phyloP scores from a whole-genome alignment of 2,113 vertebrate species.

The Holacanthus passer region DNA sequence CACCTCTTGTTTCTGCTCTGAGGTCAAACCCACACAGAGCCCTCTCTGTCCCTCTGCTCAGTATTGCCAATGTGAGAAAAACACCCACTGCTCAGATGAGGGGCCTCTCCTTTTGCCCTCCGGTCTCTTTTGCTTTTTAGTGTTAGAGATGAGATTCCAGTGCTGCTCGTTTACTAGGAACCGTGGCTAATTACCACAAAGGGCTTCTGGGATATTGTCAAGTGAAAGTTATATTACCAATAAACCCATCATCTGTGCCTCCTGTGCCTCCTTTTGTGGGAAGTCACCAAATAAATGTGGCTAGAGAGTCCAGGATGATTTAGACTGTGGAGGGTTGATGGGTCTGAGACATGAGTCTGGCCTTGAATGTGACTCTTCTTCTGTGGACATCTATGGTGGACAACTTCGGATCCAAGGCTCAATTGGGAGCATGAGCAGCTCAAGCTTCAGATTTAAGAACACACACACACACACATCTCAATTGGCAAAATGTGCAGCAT shows the following conservation, averaged over 20 bases:
- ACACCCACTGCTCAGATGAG: neutral
- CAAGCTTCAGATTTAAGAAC: neutral
- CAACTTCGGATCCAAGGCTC: neutral
- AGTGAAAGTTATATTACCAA: slow-evolving; percentile 33
- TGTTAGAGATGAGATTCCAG: slow-evolving; percentile 12
- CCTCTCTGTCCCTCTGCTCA: slow-evolving; percentile 50
- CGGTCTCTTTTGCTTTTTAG: slow-evolving; percentile 14
- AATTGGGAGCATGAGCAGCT: neutral
- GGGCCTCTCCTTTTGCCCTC: slow-evolving; percentile 23
- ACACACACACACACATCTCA: neutral
- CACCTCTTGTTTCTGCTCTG: slow-evolving; percentile 47
- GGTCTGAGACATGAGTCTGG: neutral
- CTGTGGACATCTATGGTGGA: neutral
- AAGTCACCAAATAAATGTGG: slow-evolving; percentile 21
- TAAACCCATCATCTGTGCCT: slow-evolving; percentile 12
- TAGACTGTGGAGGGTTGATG: neutral
- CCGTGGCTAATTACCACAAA: slow-evolving; percentile 48
- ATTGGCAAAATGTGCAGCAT: too few species aligned
- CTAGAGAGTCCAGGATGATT: slow-evolving; percentile 16
- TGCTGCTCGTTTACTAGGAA: slow-evolving; percentile 29
- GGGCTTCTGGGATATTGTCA: slow-evolving; percentile 28
- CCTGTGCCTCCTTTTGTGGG: neutral
- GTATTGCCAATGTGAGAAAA: slow-evolving; percentile 67
- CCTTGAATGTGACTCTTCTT: neutral
- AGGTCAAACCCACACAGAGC: slow-evolving; percentile 63